phyloP scores from a whole-genome alignment of 2,888 invertebrate species.

The Thymelicus sylvestris region DNA sequence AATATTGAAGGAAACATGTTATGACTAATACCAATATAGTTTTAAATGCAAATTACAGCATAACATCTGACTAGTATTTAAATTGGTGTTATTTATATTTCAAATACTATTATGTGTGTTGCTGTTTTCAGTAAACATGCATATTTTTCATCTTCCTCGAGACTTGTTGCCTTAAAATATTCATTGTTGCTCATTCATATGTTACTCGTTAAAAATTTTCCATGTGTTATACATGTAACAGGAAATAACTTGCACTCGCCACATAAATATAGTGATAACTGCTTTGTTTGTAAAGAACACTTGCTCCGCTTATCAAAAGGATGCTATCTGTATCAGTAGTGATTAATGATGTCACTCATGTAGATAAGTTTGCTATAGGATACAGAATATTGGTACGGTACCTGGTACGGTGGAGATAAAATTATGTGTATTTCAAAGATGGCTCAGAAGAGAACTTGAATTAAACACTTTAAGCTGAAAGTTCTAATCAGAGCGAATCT shows the following conservation, averaged over 20 bases:
- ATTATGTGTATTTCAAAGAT: background rate
- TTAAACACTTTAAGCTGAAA: no score
- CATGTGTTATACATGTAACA: background rate
- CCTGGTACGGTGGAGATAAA: constrained; percentile 1
- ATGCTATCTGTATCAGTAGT: constrained; percentile 49
- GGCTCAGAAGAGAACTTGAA: no score
- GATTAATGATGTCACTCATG: constrained; percentile 46
- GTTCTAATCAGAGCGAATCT: no score
- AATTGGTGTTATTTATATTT: background rate
- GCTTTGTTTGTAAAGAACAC: constrained; percentile 36
- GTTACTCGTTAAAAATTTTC: constrained; percentile 12
- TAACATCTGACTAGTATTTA: background rate
- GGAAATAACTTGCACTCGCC: constrained; percentile 26
- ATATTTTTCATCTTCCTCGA: no score
- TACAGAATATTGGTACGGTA: background rate
- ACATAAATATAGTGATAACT: constrained; percentile 31
- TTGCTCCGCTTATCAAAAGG: constrained; percentile 45
- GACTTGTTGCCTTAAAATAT: constrained; percentile 1
- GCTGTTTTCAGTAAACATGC: no score
- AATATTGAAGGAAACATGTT: background rate
- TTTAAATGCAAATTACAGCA: background rate
- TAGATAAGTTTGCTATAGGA: constrained; percentile 44
- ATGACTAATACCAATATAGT: background rate
- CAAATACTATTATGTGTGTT: background rate
- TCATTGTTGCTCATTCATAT: background rate